Evolutionary conservation across 2,888 invertebrate genomes (phyloP).

Genomic region (Phaedon cochleariae): DNA sequence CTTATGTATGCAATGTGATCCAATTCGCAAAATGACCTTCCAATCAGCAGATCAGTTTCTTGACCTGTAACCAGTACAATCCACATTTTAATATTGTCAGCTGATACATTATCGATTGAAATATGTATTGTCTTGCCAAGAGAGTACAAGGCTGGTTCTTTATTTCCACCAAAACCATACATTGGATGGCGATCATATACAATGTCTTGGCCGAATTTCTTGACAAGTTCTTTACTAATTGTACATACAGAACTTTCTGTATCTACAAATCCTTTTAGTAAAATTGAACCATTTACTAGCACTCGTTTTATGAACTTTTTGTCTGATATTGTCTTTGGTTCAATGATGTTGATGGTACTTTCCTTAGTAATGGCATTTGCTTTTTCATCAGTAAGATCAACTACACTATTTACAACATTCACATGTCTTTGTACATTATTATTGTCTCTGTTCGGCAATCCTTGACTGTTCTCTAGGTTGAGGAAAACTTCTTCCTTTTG

Average conservation of each 20-base stretch:
- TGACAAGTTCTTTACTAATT: conserved; percentile 31
- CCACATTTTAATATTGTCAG: conserved; percentile 31
- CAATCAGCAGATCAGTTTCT: conserved; percentile 39
- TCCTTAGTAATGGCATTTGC: not conserved
- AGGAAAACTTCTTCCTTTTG: not conserved
- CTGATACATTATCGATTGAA: conserved; percentile 31
- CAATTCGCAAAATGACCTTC: conserved; percentile 39
- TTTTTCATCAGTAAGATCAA: not conserved
- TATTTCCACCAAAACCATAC: conserved; percentile 7
- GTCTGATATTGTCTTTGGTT: not conserved
- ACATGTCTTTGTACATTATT: not conserved
- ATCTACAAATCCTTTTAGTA: conserved; percentile 27
- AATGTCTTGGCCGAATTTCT: not conserved
- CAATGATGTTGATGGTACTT: not conserved
- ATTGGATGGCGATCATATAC: conserved; percentile 1
- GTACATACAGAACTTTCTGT: conserved; percentile 44
- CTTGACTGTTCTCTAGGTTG: too few species aligned
- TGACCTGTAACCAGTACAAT: conserved; percentile 43
- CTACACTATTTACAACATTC: not conserved
- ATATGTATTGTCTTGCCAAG: not conserved
- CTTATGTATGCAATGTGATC: too few species aligned
- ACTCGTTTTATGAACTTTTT: conserved; percentile 7
- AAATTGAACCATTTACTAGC: not conserved
- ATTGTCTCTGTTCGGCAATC: not conserved
- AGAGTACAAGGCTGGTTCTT: not conserved